These are phyloP conservation scores for Chionoecetes opilio DNA, from an alignment of 1,140 invertebrate genomes.

Conservation along the genomic window DNA sequence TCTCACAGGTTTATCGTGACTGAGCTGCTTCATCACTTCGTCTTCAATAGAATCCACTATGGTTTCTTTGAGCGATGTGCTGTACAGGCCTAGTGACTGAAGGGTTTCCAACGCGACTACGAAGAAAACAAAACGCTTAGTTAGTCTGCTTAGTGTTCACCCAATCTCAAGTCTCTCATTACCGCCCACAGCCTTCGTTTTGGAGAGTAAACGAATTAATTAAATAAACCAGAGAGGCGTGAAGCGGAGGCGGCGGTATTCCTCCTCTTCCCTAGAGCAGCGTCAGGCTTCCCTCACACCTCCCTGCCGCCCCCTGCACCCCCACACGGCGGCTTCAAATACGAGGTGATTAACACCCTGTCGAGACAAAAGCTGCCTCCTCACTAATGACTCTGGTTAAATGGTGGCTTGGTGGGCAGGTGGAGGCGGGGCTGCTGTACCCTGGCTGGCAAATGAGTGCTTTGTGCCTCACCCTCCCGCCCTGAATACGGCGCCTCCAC, in stretches of 20 bases:
- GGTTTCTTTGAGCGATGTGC: too few relatives aligned
- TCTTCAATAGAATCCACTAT: too few relatives aligned
- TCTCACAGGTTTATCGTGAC: too few relatives aligned
- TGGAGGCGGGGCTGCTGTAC: background rate
- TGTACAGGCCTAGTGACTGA: too few relatives aligned
- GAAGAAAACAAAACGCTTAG: background rate
- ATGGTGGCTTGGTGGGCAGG: slow-evolving; percentile 13
- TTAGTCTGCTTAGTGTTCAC: background rate
- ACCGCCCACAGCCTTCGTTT: background rate
- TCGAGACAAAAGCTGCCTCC: slow-evolving; percentile 45
- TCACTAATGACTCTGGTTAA: slow-evolving; percentile 41
- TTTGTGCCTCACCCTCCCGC: background rate
- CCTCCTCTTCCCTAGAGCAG: too few relatives aligned
- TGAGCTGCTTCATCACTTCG: too few relatives aligned
- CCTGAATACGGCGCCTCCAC: background rate
- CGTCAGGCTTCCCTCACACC: background rate
- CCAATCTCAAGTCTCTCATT: slow-evolving; percentile 13
- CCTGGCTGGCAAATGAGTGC: slow-evolving; percentile 50
- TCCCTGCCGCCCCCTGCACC: background rate
- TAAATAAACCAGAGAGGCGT: background rate
- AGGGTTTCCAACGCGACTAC: background rate
- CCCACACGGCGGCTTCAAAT: background rate
- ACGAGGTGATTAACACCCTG: slow-evolving; percentile 54
- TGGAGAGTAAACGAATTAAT: slow-evolving; percentile 30
- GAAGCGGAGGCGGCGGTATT: background rate